Evolutionary conservation across 2,113 vertebrate genomes (phyloP).

Genomic region (Apaloderma vittatum): DNA sequence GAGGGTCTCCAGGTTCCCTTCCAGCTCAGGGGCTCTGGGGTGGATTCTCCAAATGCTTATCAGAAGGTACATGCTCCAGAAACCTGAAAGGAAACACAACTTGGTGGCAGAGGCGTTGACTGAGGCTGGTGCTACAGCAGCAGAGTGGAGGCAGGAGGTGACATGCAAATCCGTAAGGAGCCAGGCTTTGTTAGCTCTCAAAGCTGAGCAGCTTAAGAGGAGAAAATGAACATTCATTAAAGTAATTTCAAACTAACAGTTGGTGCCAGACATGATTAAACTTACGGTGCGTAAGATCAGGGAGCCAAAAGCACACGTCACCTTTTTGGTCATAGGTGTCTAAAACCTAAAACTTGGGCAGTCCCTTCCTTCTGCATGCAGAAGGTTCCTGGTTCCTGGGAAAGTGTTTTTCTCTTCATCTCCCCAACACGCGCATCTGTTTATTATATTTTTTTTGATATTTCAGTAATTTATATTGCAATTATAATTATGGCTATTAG

Average conservation of each 20-base stretch:
- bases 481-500: not conserved
- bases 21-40: not conserved
- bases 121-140: not conserved
- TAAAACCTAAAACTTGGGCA: not conserved
- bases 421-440: accelerated
- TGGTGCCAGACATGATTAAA: constrained; percentile 4
- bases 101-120: not conserved
- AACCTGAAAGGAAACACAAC: not conserved
- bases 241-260: not conserved
- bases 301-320: not conserved
- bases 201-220: not conserved
- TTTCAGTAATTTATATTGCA: not conserved
- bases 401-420: not conserved
- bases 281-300: not conserved
- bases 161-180: not conserved
- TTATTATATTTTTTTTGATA: not conserved
- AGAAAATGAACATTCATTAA: constrained; percentile 14
- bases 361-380: not conserved
- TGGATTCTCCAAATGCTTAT: not conserved
- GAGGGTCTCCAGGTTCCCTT: not conserved
- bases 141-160: not conserved
- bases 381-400: not conserved
- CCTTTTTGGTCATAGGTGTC: not conserved
- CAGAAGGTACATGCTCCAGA: not conserved
- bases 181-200: not conserved